These are phyloP conservation scores for Clistopyga incitator DNA, from an alignment of 2,888 invertebrate species.

Conservation along the genomic window DNA sequence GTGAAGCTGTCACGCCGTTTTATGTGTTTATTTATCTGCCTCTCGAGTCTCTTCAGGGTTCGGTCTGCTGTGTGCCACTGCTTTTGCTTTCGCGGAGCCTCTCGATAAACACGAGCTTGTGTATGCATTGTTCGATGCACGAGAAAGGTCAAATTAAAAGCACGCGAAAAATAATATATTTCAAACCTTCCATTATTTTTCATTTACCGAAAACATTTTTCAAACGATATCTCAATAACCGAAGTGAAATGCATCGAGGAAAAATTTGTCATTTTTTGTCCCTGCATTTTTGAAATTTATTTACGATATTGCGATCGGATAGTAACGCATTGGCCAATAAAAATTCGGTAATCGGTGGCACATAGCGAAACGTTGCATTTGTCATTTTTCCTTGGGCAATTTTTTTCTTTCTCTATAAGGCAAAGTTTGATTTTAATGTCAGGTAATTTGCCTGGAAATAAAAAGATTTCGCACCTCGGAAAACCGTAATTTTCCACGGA, in stretches of 20 bases:
- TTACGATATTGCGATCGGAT: background rate
- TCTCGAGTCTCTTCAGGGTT: conserved; percentile 55
- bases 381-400: background rate
- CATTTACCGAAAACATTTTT: background rate
- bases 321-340: background rate
- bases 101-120: conserved; percentile 47
- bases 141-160: background rate
- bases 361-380: conserved; percentile 3
- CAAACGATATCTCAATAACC: too few relatives aligned
- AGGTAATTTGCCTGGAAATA: background rate
- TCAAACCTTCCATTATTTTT: background rate
- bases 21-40: conserved; percentile 79
- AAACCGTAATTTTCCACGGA: conserved; percentile 25
- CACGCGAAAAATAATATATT: background rate
- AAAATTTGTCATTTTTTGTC: too few relatives aligned
- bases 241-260: too few relatives aligned
- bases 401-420: background rate
- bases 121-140: background rate
- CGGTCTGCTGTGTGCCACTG: conserved; percentile 69
- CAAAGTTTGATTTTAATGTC: background rate
- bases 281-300: too few relatives aligned
- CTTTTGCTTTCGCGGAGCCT: conserved; percentile 50
- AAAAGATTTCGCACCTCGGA: conserved; percentile 24
- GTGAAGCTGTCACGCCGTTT: conserved; percentile 79
- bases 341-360: conserved; percentile 9